Base-by-base conservation (phyloP, 2,888 invertebrate species). In the Thecocarcelia acutangulata region DNA sequence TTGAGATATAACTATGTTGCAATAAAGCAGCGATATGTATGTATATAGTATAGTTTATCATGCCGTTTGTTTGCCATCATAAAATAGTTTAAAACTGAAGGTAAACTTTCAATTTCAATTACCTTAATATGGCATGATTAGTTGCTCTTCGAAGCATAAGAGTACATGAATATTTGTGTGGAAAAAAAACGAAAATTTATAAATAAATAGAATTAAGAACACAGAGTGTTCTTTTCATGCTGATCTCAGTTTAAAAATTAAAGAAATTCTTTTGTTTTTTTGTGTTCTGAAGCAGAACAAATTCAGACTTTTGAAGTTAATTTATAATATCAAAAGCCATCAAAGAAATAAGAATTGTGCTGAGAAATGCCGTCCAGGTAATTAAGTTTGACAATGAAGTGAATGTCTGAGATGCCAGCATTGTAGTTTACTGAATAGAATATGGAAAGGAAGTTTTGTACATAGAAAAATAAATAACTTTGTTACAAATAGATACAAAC, bases 61-160 rank as follows among this genome's bases (percentile, higher is more conserved):
- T 68, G 24, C 15, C n/a, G 4, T 37, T n/a, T 12, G 19, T 40
- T 17, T 50, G 21, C 50, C 40, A 61, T 69, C 21, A 46, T 54
- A 50, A 69, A 76, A 66, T 37, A 46, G 52, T 59, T 52, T 59
- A 24, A 44, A 70, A 61, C 24, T 66, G 82, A 82, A 82, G 82
- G 74, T 66, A 82, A 82, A 82, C 82, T 82, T 82, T 82, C 74
- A 75, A 61, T 78, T 78, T 70, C 59, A 74, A 78, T 82, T 82
- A 82, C 28, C 28, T 78, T 46, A 78, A 75, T 78, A 75, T 72
- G 78, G 82, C 48, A 46, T 82, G 82, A 82, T 70, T 70, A 66
- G 74, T 82, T 64, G 78, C 48, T 73, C 46, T 79, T 73, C 54
- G 72, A 37, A 54, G 17, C 40, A 56, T 17, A 37, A 54, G 17